Base-by-base conservation (phyloP, 2,888 invertebrate genomes). In the Tethea ocularis region DNA sequence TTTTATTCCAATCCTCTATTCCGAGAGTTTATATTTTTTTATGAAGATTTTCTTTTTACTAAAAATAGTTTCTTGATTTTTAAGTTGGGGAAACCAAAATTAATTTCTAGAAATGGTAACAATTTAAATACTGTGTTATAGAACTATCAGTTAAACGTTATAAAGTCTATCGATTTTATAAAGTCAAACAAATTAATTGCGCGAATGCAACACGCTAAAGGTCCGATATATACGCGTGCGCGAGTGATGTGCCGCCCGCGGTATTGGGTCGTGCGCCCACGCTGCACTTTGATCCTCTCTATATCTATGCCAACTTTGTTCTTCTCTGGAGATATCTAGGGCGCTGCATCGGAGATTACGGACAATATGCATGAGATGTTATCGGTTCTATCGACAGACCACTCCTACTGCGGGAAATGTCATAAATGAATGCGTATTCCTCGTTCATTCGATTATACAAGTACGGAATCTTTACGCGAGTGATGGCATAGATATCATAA, bases 231-330 rank as follows among this genome's bases (percentile, higher is more conserved):
- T n/a, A 85, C 87, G 89, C 84, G 80, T 80, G 87, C 86, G 88
- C 86, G 80, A 78, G 70, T 79, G 80, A 76, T 76, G 77, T 75
- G 76, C 77, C 73, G 80, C 78, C 77, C 77, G 86, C 77, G 90
- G 92, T 91, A 91, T 92, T 90, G 84, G 91, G 91, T 87, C 91
- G 87, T 76, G 84, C 91, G 90, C 91, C 91, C 90, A 91, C 91
- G 84, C 85, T 80, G 90, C 89, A 91, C 91, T 91, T 91, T 91
- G 91, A 90, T 91, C 90, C 86, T 79, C 83, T 75, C 76, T 80
- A 84, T 83, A 86, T 91, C 89, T 89, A 93, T 91, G 92, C 92
- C 92, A 93, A 91, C 87, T 90, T 84, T 84, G 87, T 89, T 89
- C 88, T 87, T 82, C 87, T 84, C 83, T 86, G 84, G 87, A 84